These are phyloP conservation scores for Coranthus polyacanthus DNA, from an alignment of 2,797 vertebrate genomes.

Conservation along the genomic window DNA sequence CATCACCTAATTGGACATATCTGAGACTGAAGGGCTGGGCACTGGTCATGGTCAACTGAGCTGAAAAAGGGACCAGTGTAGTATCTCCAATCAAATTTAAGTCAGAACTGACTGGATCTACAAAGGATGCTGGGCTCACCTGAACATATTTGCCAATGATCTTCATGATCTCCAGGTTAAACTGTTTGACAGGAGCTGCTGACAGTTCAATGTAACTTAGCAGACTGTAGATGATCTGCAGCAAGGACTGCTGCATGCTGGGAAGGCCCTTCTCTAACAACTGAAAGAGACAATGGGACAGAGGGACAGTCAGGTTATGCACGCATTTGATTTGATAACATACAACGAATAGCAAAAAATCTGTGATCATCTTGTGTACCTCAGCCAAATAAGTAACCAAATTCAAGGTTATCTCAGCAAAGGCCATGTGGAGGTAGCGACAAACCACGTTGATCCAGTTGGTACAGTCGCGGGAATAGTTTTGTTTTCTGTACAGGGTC, in stretches of 20 bases:
- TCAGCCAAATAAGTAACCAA: conserved; percentile 97
- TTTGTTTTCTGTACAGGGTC: conserved; percentile 97
- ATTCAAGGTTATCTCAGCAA: conserved; percentile 94
- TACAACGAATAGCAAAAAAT: not conserved
- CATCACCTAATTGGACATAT: too few relatives aligned
- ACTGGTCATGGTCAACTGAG: too few relatives aligned
- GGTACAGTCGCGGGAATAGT: conserved; percentile 95
- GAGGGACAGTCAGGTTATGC: not conserved
- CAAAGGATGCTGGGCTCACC: conserved; percentile 79
- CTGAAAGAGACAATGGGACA: conserved; percentile 72
- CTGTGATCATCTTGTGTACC: conserved; percentile 78
- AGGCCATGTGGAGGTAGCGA: conserved; percentile 96
- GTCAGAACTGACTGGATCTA: too few relatives aligned
- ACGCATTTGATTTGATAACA: not conserved
- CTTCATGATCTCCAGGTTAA: conserved; percentile 99
- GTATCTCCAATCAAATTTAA: too few relatives aligned
- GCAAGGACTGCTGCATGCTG: conserved; percentile 96
- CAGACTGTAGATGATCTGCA: conserved; percentile 98
- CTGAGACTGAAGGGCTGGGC: too few relatives aligned
- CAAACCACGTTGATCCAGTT: conserved; percentile 99
- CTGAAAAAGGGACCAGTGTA: too few relatives aligned
- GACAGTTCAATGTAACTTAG: conserved; percentile 97
- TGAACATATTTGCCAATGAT: conserved; percentile 99
- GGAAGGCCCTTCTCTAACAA: conserved; percentile 96
- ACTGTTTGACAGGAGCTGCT: conserved; percentile 95